phyloP scores from a whole-genome alignment of 2,113 vertebrate genomes.

The Charina bottae region DNA sequence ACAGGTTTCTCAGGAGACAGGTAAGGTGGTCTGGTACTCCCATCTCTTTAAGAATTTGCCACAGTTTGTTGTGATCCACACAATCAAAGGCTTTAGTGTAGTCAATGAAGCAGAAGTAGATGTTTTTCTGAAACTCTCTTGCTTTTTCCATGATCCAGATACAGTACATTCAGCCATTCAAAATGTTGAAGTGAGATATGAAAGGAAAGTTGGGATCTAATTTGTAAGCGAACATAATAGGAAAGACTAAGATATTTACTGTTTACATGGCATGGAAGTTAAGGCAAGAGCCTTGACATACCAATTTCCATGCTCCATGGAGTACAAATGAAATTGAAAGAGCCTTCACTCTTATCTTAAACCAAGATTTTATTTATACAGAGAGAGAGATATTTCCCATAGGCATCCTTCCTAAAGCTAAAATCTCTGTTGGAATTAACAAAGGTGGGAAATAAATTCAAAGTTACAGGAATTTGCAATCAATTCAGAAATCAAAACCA shows the following conservation, averaged over 20 bases:
- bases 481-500: neutral
- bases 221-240: neutral
- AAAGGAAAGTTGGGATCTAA: neutral
- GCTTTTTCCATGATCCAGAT: too few relatives aligned
- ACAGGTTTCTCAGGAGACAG: too few relatives aligned
- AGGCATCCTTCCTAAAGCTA: neutral
- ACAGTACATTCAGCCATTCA: too few relatives aligned
- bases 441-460: neutral
- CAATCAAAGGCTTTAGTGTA: too few relatives aligned
- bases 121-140: too few relatives aligned
- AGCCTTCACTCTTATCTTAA: neutral
- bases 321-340: neutral
- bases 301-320: neutral
- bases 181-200: neutral
- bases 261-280: neutral
- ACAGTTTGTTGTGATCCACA: too few relatives aligned
- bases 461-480: neutral
- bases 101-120: too few relatives aligned
- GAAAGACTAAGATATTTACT: neutral
- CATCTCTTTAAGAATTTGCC: too few relatives aligned
- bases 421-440: neutral
- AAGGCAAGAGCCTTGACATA: neutral
- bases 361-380: too few relatives aligned
- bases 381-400: too few relatives aligned
- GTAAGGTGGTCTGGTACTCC: too few relatives aligned